phyloP scores from a whole-genome alignment of 2,888 invertebrate species.

The Spodoptera picta region DNA sequence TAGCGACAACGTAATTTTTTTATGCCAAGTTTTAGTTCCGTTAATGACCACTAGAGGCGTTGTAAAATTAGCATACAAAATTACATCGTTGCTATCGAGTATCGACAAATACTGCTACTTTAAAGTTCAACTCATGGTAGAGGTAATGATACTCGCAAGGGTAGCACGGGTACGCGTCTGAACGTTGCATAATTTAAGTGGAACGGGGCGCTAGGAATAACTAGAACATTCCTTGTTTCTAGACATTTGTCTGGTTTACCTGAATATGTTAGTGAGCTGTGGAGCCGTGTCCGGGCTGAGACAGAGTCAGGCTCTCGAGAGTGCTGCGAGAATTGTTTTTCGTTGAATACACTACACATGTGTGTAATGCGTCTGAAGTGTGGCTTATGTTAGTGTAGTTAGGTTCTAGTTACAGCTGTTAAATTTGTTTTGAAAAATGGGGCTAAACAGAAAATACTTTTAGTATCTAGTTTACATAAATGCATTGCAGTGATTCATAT shows the following conservation, averaged over 20 bases:
- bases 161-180: conserved; percentile 27
- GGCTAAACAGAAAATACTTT: too few relatives aligned
- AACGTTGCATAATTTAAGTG: conserved; percentile 54
- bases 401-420: too few relatives aligned
- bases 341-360: conserved; percentile 23
- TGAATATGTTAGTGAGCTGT: conserved; percentile 45
- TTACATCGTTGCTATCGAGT: too few relatives aligned
- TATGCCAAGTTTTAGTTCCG: too few relatives aligned
- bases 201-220: conserved; percentile 43
- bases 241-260: conserved; percentile 49
- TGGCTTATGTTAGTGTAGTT: background rate
- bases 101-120: too few relatives aligned
- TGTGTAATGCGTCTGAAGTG: conserved; percentile 23
- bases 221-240: conserved; percentile 44
- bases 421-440: too few relatives aligned
- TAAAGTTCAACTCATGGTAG: too few relatives aligned
- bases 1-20: too few relatives aligned
- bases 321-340: conserved; percentile 23
- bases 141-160: background rate
- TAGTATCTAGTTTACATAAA: too few relatives aligned
- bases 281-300: conserved; percentile 15
- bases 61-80: too few relatives aligned
- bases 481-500: too few relatives aligned
- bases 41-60: too few relatives aligned
- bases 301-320: conserved; percentile 12